Evolutionary conservation across 2,113 vertebrate genomes (phyloP).

Genomic region (Epinephelus cyanopodus): DNA sequence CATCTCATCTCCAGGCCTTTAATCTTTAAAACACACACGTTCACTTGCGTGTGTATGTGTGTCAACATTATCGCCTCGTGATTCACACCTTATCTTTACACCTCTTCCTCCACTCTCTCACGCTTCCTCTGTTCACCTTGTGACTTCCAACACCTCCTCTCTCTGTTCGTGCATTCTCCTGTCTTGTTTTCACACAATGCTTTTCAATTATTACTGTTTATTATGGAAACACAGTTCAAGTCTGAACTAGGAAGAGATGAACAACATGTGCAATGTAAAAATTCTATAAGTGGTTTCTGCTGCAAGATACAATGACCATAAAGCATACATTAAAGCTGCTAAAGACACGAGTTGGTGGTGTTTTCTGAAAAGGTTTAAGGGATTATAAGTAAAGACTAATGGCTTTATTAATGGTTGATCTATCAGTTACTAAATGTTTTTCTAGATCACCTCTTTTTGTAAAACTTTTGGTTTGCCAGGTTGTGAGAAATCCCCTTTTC

Average conservation of each 20-base stretch:
- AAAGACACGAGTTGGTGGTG: not conserved
- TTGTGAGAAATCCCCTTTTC: no score
- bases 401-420: not conserved
- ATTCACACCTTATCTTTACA: conserved; percentile 60
- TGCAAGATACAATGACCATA: not conserved
- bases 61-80: conserved; percentile 37
- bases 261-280: not conserved
- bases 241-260: not conserved
- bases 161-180: not conserved
- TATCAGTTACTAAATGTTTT: not conserved
- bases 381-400: not conserved
- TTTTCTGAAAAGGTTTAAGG: not conserved
- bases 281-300: conserved; percentile 2
- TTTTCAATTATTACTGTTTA: not conserved
- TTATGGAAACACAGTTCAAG: not conserved
- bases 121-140: conserved; percentile 37
- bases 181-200: conserved; percentile 18
- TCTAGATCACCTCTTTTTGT: not conserved
- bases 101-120: conserved; percentile 52
- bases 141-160: conserved; percentile 47
- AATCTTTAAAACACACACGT: conserved; percentile 11
- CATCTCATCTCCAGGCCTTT: conserved; percentile 14
- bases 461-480: not conserved
- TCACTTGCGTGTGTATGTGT: conserved; percentile 2
- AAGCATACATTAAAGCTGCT: not conserved